Evolutionary conservation across 1,140 invertebrate genomes (phyloP).

Genomic region (Dinoponera quadriceps): DNA sequence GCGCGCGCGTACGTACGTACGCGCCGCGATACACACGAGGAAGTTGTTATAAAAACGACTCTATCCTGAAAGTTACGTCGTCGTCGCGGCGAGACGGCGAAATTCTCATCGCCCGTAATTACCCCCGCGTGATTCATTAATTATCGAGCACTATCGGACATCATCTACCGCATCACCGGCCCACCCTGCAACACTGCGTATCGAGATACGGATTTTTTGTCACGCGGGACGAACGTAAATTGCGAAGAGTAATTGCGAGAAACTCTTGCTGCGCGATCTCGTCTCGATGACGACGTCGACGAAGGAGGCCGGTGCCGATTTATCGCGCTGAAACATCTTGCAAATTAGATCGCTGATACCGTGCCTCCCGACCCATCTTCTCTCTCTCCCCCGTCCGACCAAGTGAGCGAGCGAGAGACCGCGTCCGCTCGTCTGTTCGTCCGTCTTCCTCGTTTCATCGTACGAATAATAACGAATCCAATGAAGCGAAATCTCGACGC

Average conservation of each 20-base stretch:
- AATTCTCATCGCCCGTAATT: constrained; percentile 1
- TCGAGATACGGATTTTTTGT: no score
- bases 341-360: constrained; percentile 55
- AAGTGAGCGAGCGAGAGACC: no score
- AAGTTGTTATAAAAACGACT: constrained; percentile 36
- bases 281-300: not conserved
- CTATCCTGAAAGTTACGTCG: constrained; percentile 27
- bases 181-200: no score
- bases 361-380: not conserved
- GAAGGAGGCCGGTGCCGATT: constrained; percentile 9
- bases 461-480: constrained; percentile 66
- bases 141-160: not conserved
- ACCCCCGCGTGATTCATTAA: not conserved
- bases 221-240: no score
- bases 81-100: not conserved
- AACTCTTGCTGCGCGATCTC: not conserved
- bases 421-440: not conserved
- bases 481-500: constrained; percentile 56
- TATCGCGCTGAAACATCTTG: constrained; percentile 27
- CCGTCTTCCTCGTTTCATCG: constrained; percentile 35
- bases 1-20: not conserved
- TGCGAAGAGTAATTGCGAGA: not conserved
- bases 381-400: not conserved
- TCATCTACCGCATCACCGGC: no score
- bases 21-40: not conserved